These are phyloP conservation scores for Delichon dasypus DNA, from an alignment of 2,797 vertebrate genomes.

Conservation along the genomic window DNA sequence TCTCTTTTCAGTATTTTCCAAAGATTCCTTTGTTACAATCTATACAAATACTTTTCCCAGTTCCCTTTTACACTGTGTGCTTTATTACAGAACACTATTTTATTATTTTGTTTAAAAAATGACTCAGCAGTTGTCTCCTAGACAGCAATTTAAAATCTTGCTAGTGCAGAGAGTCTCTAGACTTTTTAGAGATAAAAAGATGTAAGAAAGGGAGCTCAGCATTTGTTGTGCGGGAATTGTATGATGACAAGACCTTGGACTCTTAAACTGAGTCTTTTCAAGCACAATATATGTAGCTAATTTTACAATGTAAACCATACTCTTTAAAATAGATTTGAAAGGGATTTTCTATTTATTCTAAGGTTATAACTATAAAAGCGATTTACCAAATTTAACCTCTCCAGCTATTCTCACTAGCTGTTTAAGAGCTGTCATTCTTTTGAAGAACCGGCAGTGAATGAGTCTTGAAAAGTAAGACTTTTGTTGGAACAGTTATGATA, in stretches of 20 bases:
- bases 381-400: neutral
- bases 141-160: neutral
- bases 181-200: neutral
- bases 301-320: neutral
- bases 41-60: neutral
- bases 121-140: neutral
- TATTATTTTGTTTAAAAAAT: constrained; percentile 6
- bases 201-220: neutral
- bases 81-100: neutral
- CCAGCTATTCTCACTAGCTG: neutral
- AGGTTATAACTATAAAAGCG: neutral
- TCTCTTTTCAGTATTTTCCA: neutral
- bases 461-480: neutral
- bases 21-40: neutral
- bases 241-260: neutral
- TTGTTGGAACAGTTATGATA: neutral
- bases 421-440: neutral
- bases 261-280: neutral
- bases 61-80: neutral
- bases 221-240: neutral
- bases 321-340: neutral
- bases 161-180: neutral
- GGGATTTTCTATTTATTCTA: neutral
- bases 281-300: neutral
- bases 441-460: neutral